These are phyloP conservation scores for Campoplex nolae DNA, from an alignment of 2,888 invertebrate species.

Conservation along the genomic window DNA sequence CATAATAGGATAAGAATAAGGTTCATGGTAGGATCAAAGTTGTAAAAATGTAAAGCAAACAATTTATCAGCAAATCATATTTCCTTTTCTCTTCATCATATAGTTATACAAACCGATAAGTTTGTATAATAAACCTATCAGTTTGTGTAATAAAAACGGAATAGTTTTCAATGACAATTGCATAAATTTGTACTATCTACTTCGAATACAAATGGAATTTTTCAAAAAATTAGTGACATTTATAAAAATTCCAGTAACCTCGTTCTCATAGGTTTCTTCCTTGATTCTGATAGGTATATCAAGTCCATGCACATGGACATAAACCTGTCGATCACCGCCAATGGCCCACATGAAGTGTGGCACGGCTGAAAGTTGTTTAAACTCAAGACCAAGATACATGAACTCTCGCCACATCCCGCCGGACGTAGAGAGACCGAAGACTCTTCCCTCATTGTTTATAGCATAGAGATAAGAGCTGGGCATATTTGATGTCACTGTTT, in stretches of 20 bases:
- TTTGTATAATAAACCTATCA: no score
- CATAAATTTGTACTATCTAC: not conserved
- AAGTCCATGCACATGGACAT: slow-evolving; percentile 94
- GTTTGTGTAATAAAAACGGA: not conserved
- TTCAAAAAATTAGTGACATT: not conserved
- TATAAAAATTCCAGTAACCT: slow-evolving; percentile 85
- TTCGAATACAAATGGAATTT: not conserved
- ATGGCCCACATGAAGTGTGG: slow-evolving; percentile 96
- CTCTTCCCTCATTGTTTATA: slow-evolving; percentile 94
- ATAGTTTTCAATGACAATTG: not conserved
- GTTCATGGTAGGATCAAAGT: no score
- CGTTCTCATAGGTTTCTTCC: slow-evolving; percentile 97
- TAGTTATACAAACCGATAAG: no score
- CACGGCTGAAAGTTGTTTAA: slow-evolving; percentile 94
- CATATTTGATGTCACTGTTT: slow-evolving; percentile 84
- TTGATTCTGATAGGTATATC: slow-evolving; percentile 96
- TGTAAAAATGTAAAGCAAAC: no score
- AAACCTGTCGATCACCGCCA: slow-evolving; percentile 96
- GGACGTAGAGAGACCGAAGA: slow-evolving; percentile 93
- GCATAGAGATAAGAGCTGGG: slow-evolving; percentile 92
- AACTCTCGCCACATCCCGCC: slow-evolving; percentile 95
- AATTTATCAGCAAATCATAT: no score
- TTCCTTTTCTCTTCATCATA: no score
- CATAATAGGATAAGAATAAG: no score
- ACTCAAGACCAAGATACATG: slow-evolving; percentile 93